A percentile compares a stretch with the other conserved stretches of the same genome.
phyloP scores from a whole-genome alignment of 2,888 invertebrate genomes.

The Euzophera pinguis region DNA sequence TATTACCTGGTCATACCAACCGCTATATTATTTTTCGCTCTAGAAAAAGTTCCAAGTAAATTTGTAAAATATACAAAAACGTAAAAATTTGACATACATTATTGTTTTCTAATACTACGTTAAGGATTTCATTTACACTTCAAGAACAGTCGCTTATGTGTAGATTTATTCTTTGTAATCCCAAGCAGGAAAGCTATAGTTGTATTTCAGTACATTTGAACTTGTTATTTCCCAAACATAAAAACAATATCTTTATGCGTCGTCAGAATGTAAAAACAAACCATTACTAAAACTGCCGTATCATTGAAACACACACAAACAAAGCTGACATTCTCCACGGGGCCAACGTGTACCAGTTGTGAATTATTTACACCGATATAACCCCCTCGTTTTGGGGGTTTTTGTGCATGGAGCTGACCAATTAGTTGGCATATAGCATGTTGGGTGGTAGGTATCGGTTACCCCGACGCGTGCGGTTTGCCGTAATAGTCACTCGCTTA shows the following conservation, averaged over 20 bases:
- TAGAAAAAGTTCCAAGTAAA: no score
- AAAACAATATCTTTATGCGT: not conserved
- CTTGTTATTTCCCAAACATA: no score
- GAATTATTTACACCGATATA: slow-evolving; percentile 49
- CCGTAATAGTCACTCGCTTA: slow-evolving; percentile 70
- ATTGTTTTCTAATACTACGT: no score
- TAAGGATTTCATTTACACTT: no score
- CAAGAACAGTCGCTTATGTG: no score
- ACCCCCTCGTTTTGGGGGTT: slow-evolving; percentile 62
- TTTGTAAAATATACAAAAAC: no score
- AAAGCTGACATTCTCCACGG: not conserved
- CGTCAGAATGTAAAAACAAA: not conserved
- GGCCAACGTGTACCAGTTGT: slow-evolving; percentile 20
- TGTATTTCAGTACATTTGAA: no score
- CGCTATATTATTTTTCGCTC: no score
- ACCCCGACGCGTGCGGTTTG: slow-evolving; percentile 66
- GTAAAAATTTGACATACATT: no score
- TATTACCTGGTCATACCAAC: no score
- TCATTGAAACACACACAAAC: slow-evolving; percentile 7
- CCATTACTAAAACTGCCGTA: not conserved
- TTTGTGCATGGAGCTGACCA: slow-evolving; percentile 68
- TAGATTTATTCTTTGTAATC: no score
- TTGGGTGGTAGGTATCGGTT: slow-evolving; percentile 65
- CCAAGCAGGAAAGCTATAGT: no score
- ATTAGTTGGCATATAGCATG: slow-evolving; percentile 72